Base-by-base conservation (phyloP, 2,113 vertebrate genomes). In the Genyomyrus donnyi region DNA sequence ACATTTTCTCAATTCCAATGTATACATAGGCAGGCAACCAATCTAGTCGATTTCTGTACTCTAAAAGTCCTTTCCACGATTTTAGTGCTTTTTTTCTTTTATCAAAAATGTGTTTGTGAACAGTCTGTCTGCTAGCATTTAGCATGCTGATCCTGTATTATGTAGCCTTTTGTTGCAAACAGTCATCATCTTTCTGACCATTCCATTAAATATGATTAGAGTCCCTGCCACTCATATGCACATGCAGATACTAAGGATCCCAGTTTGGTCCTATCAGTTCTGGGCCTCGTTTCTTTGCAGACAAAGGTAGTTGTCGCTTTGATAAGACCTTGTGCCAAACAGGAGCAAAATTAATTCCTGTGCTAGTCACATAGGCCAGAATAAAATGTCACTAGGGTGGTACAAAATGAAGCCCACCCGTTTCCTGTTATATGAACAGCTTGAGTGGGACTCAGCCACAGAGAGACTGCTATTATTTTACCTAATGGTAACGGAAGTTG, bases 351-450 rank as follows among this genome's bases (percentile, higher is more conserved):
- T 96, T 92, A 95, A 97, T 96, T 96, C 93, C 92, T 95, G 93
- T 95, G 95, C 96, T 94, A 95, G 92, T 95, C 92, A 93, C 95
- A 91, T 96, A 95, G 94, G 93, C 95, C 93, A 94, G 95, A 96
- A 95, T 96, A 93, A 97, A 95, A 96, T 96, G 96, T 95, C 96
- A 96, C 96, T 93, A 96, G 92, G 95, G 95, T 95, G 95, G 95
- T 94, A 94, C 93, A 94, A 96, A 93, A 93, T 91, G 92, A 91
- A 85, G 93, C 91, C 74, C 90, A 92, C 93, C 93, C 93, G 91
- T 24, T 88, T 91, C 93, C 95, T 93, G 90, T 95, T 97, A 97
- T 94, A 95, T 95, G 96, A 94, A 92, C 95, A 96, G 94, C 92
- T 91, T 93, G 93, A 93, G 91, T 53, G 93, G 93, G 93, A 27